Conservation (phyloP, 2,888 invertebrate species). For the Clistopyga incitator region DNA sequence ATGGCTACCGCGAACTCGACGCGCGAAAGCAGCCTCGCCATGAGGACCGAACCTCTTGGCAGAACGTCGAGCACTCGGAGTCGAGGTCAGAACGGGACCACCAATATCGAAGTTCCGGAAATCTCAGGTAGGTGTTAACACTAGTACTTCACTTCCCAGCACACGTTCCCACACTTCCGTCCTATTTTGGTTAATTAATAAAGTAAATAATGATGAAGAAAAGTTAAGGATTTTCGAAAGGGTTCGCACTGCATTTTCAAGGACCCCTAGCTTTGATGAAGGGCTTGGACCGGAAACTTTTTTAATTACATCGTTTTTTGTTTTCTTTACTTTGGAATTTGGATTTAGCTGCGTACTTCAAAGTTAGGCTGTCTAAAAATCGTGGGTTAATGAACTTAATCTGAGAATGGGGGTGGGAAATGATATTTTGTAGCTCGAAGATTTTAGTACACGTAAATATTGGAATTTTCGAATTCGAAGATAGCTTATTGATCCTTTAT, state of each 20-base stretch:
- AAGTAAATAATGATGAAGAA: background rate
- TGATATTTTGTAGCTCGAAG: too few relatives aligned
- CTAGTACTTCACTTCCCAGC: background rate
- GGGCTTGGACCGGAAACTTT: too few relatives aligned
- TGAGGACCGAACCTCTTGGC: slow-evolving; percentile 81
- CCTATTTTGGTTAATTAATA: slow-evolving; percentile 44
- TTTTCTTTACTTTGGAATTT: too few relatives aligned
- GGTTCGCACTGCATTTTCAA: background rate
- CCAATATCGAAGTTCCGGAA: slow-evolving; percentile 79
- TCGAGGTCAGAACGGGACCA: slow-evolving; percentile 81
- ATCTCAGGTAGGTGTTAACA: slow-evolving; percentile 73
- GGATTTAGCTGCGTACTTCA: too few relatives aligned
- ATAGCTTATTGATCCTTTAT: too few relatives aligned
- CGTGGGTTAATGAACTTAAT: too few relatives aligned
- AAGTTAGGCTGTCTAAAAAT: too few relatives aligned
- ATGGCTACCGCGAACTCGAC: slow-evolving; percentile 74
- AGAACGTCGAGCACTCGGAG: slow-evolving; percentile 80
- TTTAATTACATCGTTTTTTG: too few relatives aligned
- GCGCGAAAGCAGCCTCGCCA: slow-evolving; percentile 81
- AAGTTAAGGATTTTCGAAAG: background rate
- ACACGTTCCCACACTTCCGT: background rate
- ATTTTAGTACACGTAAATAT: too few relatives aligned
- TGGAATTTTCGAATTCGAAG: too few relatives aligned
- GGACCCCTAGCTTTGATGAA: too few relatives aligned
- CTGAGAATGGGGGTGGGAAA: too few relatives aligned